Percentiles rank a stretch among this genome's conserved stretches.
phyloP scores from a whole-genome alignment of 2,888 invertebrate species.

The Morpho deidamia region DNA sequence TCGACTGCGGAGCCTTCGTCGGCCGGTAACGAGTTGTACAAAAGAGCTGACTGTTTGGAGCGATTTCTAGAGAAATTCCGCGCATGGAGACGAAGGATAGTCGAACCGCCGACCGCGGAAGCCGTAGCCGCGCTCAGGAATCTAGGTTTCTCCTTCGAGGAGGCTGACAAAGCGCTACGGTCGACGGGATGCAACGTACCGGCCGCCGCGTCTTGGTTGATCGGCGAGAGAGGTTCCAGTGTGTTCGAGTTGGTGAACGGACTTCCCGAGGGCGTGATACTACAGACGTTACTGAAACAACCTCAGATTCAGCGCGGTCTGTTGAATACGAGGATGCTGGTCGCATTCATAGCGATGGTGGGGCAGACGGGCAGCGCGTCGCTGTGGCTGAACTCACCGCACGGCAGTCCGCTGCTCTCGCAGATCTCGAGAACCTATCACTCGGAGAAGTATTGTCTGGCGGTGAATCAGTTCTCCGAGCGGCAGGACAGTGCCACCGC shows the following conservation, averaged over 20 bases:
- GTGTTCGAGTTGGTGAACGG: constrained; percentile 63
- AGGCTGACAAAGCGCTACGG: constrained; percentile 54
- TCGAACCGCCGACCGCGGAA: constrained; percentile 52
- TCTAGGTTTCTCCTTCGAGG: constrained; percentile 51
- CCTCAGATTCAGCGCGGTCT: constrained; percentile 67
- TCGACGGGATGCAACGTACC: constrained; percentile 62
- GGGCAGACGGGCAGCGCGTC: constrained; percentile 64
- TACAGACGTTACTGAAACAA: constrained; percentile 60
- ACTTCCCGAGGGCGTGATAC: constrained; percentile 56
- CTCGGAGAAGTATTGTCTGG: constrained; percentile 68
- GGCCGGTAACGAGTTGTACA: constrained; percentile 36
- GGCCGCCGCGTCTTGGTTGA: constrained; percentile 64
- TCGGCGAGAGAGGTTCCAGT: constrained; percentile 65
- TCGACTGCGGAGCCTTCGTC: constrained; percentile 18
- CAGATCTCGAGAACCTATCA: constrained; percentile 71
- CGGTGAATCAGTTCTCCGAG: constrained; percentile 69
- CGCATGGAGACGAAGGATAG: constrained; percentile 51
- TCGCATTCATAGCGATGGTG: constrained; percentile 69
- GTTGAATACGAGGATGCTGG: constrained; percentile 64
- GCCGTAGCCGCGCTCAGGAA: constrained; percentile 49
- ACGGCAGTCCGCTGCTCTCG: constrained; percentile 62
- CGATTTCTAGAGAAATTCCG: constrained; percentile 62
- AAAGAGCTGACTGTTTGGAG: constrained; percentile 57
- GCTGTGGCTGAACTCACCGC: constrained; percentile 66
- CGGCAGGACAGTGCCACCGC: constrained; percentile 30